phyloP scores from a whole-genome alignment of 2,888 invertebrate species.

The Agonopterix alstromeriana region DNA sequence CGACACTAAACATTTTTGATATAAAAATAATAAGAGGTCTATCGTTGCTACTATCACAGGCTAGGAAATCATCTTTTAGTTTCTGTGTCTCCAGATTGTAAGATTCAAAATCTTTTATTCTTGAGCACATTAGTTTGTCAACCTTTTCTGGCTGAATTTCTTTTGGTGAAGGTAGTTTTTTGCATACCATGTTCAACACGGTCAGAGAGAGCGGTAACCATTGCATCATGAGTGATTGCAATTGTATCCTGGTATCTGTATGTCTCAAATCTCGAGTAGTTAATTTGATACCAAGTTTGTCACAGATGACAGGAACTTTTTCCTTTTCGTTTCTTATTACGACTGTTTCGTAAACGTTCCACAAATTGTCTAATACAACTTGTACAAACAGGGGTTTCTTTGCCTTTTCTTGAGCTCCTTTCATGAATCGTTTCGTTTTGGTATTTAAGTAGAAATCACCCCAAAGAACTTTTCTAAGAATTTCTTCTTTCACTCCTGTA shows the following conservation, averaged over 20 bases:
- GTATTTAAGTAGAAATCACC: slow-evolving; percentile 93
- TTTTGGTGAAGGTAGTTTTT: slow-evolving; percentile 88
- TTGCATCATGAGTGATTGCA: slow-evolving; percentile 89
- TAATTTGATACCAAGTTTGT: slow-evolving; percentile 86
- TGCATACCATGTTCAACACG: slow-evolving; percentile 89
- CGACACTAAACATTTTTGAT: slow-evolving; percentile 94
- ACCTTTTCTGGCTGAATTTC: slow-evolving; percentile 85
- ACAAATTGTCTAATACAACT: slow-evolving; percentile 92
- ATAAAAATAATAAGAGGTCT: slow-evolving; percentile 85
- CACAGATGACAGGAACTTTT: slow-evolving; percentile 82
- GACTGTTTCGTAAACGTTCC: slow-evolving; percentile 92
- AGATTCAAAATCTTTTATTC: slow-evolving; percentile 80
- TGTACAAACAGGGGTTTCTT: slow-evolving; percentile 96
- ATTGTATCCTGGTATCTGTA: slow-evolving; percentile 85
- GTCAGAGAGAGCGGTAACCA: slow-evolving; percentile 93
- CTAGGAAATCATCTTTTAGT: slow-evolving; percentile 82
- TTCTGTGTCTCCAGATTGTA: slow-evolving; percentile 82
- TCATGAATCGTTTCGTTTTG: slow-evolving; percentile 88
- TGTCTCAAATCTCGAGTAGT: slow-evolving; percentile 86
- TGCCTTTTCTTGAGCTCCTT: slow-evolving; percentile 93
- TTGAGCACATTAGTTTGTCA: slow-evolving; percentile 88
- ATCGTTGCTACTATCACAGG: slow-evolving; percentile 79
- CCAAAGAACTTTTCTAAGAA: slow-evolving; percentile 91
- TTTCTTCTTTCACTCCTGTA: slow-evolving; percentile 81
- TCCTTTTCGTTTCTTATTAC: slow-evolving; percentile 85